A percentile compares a stretch with the other conserved stretches of the same genome.
Conservation (phyloP, 2,113 vertebrate species). For the Phycodurus eques region DNA sequence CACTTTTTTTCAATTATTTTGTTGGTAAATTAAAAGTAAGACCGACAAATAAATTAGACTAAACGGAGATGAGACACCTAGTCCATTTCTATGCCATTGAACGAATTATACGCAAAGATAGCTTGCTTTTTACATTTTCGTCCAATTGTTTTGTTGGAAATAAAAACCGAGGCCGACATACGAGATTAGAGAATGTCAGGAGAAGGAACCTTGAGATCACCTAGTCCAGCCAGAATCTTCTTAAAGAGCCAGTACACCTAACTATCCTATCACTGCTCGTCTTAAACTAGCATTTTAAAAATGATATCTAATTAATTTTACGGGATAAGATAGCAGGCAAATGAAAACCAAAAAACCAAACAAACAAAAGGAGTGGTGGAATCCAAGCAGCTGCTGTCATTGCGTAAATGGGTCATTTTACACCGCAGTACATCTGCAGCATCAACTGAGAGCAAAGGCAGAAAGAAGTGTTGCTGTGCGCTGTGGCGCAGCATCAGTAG, state of each 20-base stretch:
- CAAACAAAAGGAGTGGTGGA: neutral
- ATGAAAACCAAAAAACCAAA: neutral
- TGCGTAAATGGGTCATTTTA: constrained; percentile 44
- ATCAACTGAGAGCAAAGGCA: constrained; percentile 17
- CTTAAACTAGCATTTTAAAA: too few species aligned
- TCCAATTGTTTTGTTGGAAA: neutral
- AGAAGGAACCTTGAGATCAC: neutral
- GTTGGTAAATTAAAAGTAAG: too few species aligned
- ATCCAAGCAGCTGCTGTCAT: neutral
- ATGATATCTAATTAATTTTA: neutral
- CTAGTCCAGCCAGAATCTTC: neutral
- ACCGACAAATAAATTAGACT: too few species aligned
- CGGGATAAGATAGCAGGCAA: too few species aligned
- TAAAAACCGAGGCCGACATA: neutral
- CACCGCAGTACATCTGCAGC: constrained; percentile 72
- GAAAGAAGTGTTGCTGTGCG: constrained; percentile 1
- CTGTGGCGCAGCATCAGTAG: constrained; percentile 25
- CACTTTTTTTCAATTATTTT: too few species aligned
- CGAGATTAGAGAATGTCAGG: neutral
- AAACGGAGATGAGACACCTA: too few species aligned
- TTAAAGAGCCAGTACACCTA: constrained; percentile 43
- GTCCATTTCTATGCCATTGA: too few species aligned
- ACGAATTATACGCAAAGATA: too few species aligned
- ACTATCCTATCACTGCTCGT: neutral
- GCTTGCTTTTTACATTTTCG: too few species aligned